Evolutionary conservation across 2,113 vertebrate species (phyloP), one percentile per base, ranked within the genome.

Genomic region (Labrus mixtus): DNA sequence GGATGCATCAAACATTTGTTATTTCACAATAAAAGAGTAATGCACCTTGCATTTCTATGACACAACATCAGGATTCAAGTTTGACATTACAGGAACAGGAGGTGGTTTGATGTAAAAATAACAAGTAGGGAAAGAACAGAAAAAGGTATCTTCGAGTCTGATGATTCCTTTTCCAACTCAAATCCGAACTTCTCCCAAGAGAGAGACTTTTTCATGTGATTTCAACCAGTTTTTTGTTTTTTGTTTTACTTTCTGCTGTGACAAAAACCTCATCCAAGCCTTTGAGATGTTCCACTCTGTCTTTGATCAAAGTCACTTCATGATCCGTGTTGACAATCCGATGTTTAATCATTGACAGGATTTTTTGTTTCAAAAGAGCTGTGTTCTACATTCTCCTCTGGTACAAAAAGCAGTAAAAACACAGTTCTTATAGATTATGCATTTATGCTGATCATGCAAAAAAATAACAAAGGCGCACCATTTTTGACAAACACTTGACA

Each of bases 61-160:
- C 0, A 16, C 13, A 23, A 8, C 22, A 43, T 45, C 20, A 62
- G 8, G 22, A 41, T 3, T 48, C 17, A 17, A 48, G 46, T 48
- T 19, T 17, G 45, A 46, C 45, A 17, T 13, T 43, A 13, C 15
- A 48, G 46, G 43, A 56, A 70, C 43, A 41, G 43, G 23, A 77
- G 5, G 20, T 59, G 17, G n/a, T 62, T 69, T 55, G 23, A 67
- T 29, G 20, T 29, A 19, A 33, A 75, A 39, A 39, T 39, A 57
- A 74, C 6, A 46, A 9, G 15, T 19, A 1, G 66, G 15, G 19
- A 50, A 17, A 12, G n/a, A 20, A 60, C 16, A n/a, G 12, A 41
- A 8, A 60, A 60, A 51, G 4, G 43, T 15, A n/a, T 25, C 17
- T 15, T 36, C 11, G 45, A 20, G 6, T 36, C 41, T 8, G 19